Base-by-base conservation (phyloP, 53 echinoderm and acorn worm species). In the Mesocentrotus franciscanus region DNA sequence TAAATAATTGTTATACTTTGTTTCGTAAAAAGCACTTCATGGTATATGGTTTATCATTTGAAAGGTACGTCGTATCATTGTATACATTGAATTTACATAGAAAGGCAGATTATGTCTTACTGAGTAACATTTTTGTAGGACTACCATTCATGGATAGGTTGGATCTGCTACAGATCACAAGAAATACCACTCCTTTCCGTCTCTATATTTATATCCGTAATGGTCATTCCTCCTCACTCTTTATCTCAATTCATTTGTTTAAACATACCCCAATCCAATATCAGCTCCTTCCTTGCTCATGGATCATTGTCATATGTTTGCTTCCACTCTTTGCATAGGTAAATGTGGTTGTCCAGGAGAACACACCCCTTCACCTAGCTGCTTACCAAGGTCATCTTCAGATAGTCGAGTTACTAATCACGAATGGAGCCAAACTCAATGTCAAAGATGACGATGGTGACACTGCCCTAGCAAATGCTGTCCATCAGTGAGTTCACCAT, bases 401-500 rank as follows among this genome's bases (percentile, higher is more conserved):
- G 15, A 57, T 95, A 12, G 96, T 97, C 9, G 56, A 76, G 8
- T 42, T 96, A 10, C 68, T 96, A 55, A 66, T 96, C 24, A n/a
- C 59, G 60, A 89, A 33, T 29, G 94, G 96, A 70, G 96, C 96
- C 11, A 85, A 90, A 7, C 95, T 96, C 0, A 95, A 96, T 30
- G 22, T 68, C 0, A 95, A 92, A 26, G 97, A 97, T 71, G 90
- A 89, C 0, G 97, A 97, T 20, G 97, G 97, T 16, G 96, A 96
- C 34, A 97, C 95, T 1, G 95, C 97, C 4, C 78, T 97, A 36
- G 68, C 93, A 6, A 61, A 59, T 83, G 96, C 97, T 68, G 96
- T 95, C 30, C 78, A 96, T 85, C 93, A 96, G 97, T 96, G 93
- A 55, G 95, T 93, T 17, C 42, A 16, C 49, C 49, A 49, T 2